Base-by-base conservation (phyloP, 2,888 invertebrate species). In the Cryptophagus acutangulus region DNA sequence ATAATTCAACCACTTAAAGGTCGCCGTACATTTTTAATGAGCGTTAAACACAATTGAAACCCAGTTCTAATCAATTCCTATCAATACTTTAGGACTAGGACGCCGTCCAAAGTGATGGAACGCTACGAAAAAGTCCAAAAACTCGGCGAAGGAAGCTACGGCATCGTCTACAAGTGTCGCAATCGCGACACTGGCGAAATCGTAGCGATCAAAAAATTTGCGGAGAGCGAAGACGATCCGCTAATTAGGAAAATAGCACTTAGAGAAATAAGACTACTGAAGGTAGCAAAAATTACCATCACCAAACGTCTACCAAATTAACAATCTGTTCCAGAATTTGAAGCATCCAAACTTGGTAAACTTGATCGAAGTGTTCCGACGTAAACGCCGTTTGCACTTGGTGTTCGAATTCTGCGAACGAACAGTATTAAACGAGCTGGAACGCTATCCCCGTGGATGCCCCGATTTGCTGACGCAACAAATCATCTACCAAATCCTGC, bases 341-440 rank as follows among this genome's bases (percentile, higher is more conserved):
- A 97, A 96, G 68, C 97, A 99, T 70, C 93, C 93, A 2, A 99
- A 99, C 71, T 73, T 99, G 62, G 93, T 99, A 38, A 96, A 96
- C 65, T 76, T 99, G 47, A 79, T 99, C 61, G 99, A 99, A 74
- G 97, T 99, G 42, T 99, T 99, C 70, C 82, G 96, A 46, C 77
- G 93, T 48, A 94, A 94, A 69, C 78, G 94, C 45, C 90, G 96
- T 62, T 76, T 99, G 35, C 97, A 99, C 71, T 77, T 99, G 46
- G 99, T 99, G 17, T 99, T 99, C 72, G 97, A 99, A 72, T 97
- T 87, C 73, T 97, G 99, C 67, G 97, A 99, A 66, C 84, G 92
- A 63, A 99, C 97, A 1, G 89, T 99, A 41, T 77, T 99, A 37
- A 90, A 94, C 61, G 96, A 99, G 67, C 74, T 99, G 64, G 97